Conservation (phyloP, 2,888 invertebrate species). For the Trachelus troglodyta region DNA sequence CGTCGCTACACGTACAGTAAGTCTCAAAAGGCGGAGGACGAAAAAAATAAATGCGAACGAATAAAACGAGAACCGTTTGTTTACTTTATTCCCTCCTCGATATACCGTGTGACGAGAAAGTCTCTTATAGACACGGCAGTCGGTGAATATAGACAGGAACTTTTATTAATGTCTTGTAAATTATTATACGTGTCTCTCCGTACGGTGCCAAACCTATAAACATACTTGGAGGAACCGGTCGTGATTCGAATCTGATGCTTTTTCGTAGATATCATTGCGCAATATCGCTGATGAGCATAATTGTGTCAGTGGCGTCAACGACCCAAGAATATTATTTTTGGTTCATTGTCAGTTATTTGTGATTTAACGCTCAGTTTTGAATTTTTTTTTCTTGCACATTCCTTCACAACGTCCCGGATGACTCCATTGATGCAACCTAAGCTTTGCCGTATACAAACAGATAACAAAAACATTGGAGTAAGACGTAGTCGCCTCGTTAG, state of each 20-base stretch:
- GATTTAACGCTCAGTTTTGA: not conserved
- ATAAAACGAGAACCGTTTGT: not conserved
- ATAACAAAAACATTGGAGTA: not conserved
- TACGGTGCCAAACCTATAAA: not conserved
- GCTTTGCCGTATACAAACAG: not conserved
- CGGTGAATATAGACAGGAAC: not conserved
- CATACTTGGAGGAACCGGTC: not conserved
- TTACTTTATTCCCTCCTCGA: not conserved
- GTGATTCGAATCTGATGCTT: not conserved
- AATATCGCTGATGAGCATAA: not conserved
- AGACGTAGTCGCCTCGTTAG: not conserved
- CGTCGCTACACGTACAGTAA: not conserved
- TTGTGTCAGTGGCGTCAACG: not conserved
- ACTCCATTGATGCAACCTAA: not conserved
- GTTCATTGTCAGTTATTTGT: not conserved
- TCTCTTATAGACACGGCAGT: not conserved
- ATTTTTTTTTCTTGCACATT: not conserved
- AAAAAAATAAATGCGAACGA: not conserved
- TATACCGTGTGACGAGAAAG: not conserved
- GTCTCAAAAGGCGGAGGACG: not conserved
- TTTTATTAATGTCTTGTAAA: not conserved
- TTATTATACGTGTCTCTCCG: not conserved
- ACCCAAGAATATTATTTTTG: not conserved
- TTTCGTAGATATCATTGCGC: not conserved
- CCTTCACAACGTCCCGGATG: not conserved